Conservation (phyloP, 35 echinoderm and acorn worm species). For the Holothuria glaberrima region DNA sequence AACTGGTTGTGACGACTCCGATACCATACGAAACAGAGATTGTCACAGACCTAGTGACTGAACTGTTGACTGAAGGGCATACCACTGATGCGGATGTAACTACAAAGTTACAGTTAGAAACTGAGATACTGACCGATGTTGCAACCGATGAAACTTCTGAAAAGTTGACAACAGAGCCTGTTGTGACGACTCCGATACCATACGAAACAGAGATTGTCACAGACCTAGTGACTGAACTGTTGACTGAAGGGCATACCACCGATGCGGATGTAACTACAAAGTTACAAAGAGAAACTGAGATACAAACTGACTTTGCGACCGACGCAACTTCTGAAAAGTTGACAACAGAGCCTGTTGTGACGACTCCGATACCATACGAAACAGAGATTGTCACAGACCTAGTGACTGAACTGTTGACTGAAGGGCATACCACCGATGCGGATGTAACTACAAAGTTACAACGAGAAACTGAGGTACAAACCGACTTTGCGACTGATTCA, state of each 20-base stretch:
- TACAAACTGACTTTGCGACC: neutral
- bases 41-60: conserved; percentile 1
- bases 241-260: neutral
- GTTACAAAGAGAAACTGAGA: too few species aligned
- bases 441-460: too few species aligned
- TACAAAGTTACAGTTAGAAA: neutral
- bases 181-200: neutral
- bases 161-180: neutral
- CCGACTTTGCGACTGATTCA: neutral
- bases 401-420: neutral
- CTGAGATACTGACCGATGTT: neutral
- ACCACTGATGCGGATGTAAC: neutral
- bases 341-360: too few species aligned
- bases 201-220: too few species aligned
- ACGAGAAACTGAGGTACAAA: neutral
- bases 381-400: too few species aligned
- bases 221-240: too few species aligned
- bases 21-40: conserved; percentile 3
- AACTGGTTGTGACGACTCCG: too few species aligned
- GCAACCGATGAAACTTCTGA: too few species aligned
- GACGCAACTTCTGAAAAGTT: neutral
- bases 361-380: too few species aligned
- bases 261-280: too few species aligned
- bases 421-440: too few species aligned
- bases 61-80: neutral